Evolutionary conservation across 2,888 invertebrate genomes (phyloP).

Genomic region (Lumbricus terrestris): DNA sequence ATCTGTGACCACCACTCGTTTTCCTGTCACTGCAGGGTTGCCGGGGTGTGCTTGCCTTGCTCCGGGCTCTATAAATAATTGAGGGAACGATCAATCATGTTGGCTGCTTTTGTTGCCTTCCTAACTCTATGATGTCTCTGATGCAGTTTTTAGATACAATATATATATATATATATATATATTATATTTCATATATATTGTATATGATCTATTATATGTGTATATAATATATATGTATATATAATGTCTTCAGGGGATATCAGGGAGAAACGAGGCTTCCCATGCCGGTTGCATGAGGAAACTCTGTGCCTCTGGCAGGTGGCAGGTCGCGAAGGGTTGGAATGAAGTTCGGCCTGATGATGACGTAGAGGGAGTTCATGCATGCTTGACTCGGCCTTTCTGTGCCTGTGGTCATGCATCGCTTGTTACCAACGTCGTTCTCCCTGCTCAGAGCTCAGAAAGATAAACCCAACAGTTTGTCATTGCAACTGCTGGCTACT

Average conservation of each 20-base stretch:
- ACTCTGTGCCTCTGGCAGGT: not conserved
- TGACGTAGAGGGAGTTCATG: not conserved
- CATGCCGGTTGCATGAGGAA: not conserved
- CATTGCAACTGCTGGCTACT: not conserved
- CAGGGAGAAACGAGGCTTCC: not conserved
- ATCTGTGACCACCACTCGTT: not conserved
- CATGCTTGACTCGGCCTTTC: constrained; percentile 7
- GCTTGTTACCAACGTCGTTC: not conserved
- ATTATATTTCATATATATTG: no score
- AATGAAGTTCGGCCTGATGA: not conserved
- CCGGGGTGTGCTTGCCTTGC: not conserved
- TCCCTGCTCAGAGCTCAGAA: not conserved
- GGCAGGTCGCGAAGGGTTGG: not conserved
- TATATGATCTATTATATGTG: no score
- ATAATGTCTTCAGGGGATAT: not conserved
- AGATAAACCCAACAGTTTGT: not conserved
- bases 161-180: no score
- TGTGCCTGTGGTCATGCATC: not conserved
- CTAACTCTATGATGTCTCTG: no score
- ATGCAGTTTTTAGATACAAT: no score
- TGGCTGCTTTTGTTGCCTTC: not conserved
- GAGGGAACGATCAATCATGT: not conserved
- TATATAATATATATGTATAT: not conserved
- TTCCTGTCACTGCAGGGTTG: not conserved
- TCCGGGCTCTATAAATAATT: not conserved